These are phyloP conservation scores for Trichonephila clavipes DNA, from an alignment of 1,140 invertebrate species.

Conservation along the genomic window DNA sequence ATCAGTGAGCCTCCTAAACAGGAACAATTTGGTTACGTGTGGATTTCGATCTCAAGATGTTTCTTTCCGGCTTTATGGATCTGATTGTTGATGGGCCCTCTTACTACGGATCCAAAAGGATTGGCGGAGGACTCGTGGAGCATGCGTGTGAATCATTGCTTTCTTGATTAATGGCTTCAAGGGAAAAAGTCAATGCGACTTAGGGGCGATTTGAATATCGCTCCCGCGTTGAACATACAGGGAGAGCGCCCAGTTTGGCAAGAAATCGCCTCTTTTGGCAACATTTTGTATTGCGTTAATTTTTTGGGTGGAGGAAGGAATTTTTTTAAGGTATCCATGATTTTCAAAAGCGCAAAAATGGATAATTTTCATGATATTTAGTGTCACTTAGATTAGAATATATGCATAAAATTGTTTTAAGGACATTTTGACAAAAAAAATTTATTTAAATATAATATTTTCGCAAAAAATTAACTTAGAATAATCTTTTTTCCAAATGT, in stretches of 20 bases:
- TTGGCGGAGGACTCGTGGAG: neutral
- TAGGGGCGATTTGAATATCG: slow-evolving; percentile 35
- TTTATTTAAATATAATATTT: no score
- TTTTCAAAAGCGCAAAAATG: no score
- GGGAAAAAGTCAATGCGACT: slow-evolving; percentile 50
- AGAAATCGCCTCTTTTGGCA: neutral
- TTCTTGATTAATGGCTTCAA: slow-evolving; percentile 55
- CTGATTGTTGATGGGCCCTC: neutral
- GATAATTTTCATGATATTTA: no score
- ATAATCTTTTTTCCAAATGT: no score
- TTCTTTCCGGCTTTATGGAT: neutral
- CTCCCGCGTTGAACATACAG: slow-evolving; percentile 5
- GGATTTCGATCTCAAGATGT: neutral
- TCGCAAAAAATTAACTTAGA: no score
- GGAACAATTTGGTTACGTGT: neutral
- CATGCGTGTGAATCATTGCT: slow-evolving; percentile 43
- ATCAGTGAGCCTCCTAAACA: neutral
- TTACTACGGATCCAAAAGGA: neutral
- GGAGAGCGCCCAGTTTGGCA: neutral
- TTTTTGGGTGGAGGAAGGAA: no score
- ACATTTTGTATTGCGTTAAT: no score
- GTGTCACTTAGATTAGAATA: no score
- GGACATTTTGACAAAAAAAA: no score
- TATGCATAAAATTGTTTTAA: no score
- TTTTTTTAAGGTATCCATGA: no score